Conservation (phyloP, 2,888 invertebrate species). For the Caenorhabditis sinica region DNA sequence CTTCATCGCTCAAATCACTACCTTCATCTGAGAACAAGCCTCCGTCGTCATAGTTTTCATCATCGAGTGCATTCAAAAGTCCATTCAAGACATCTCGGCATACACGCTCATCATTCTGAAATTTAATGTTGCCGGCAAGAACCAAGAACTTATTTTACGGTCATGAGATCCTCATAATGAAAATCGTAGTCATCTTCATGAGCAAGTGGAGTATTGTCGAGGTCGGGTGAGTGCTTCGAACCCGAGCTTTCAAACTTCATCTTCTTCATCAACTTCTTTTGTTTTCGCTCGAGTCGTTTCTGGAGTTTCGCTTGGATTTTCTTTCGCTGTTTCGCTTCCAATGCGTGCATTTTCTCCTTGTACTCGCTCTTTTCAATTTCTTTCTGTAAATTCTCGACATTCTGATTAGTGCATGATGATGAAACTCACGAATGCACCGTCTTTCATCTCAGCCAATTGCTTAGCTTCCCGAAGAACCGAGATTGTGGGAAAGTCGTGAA, state of each 20-base stretch:
- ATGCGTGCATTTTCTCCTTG: constrained; percentile 37
- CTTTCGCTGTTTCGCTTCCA: constrained; percentile 32
- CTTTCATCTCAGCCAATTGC: constrained; percentile 45
- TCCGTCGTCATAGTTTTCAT: constrained; percentile 22
- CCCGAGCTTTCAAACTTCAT: not conserved
- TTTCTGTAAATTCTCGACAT: constrained; percentile 41
- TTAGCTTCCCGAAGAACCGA: constrained; percentile 39
- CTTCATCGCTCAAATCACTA: constrained; percentile 34
- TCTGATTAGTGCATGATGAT: not conserved
- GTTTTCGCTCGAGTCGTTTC: constrained; percentile 25
- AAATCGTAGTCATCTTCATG: not conserved
- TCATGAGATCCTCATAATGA: not conserved
- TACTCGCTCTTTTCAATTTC: constrained; percentile 53
- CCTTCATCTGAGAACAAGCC: constrained; percentile 18
- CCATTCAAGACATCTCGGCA: constrained; percentile 53
- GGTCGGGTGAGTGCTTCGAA: not conserved
- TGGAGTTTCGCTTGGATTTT: constrained; percentile 29
- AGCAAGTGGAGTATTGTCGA: not conserved
- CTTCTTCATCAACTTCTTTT: constrained; percentile 12
- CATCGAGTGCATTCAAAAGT: constrained; percentile 46
- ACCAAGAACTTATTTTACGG: not conserved
- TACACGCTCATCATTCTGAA: constrained; percentile 19
- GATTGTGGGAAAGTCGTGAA: constrained; percentile 49
- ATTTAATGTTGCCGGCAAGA: not conserved
- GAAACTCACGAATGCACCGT: constrained; percentile 58